Conservation (phyloP, 2,797 vertebrate genomes). For the Simalia tracyae region DNA sequence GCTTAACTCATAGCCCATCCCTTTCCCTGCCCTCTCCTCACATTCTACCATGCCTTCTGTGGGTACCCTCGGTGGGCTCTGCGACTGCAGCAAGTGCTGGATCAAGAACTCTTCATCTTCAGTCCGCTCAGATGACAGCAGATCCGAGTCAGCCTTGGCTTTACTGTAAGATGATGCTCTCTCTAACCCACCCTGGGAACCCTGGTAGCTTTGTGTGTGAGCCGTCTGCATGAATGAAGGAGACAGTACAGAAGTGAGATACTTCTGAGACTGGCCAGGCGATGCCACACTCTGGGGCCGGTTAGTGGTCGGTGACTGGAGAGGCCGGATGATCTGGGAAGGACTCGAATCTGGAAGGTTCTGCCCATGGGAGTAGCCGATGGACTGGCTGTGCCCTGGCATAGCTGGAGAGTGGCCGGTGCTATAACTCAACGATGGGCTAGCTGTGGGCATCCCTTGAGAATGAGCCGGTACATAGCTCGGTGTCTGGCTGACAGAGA, state of each 20-base stretch:
- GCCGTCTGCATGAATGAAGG: conserved; percentile 82
- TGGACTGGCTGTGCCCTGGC: conserved; percentile 80
- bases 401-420: conserved; percentile 93
- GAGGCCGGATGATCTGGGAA: conserved; percentile 88
- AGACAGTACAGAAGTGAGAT: conserved; percentile 88
- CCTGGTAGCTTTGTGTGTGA: conserved; percentile 65
- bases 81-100: conserved; percentile 90
- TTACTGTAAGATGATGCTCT: conserved; percentile 47
- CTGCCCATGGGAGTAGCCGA: conserved; percentile 69
- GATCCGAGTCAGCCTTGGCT: conserved; percentile 79
- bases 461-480: conserved; percentile 72
- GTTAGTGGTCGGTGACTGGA: conserved; percentile 86
- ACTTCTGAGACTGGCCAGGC: conserved; percentile 81
- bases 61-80: conserved; percentile 81
- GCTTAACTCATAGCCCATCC: conserved; percentile 83
- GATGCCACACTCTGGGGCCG: conserved; percentile 82
- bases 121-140: conserved; percentile 71
- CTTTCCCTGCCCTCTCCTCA: conserved; percentile 71
- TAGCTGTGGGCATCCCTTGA: conserved; percentile 80
- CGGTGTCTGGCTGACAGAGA: conserved; percentile 32
- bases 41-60: conserved; percentile 72
- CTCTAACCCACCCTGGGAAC: conserved; percentile 50
- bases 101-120: conserved; percentile 88
- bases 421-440: conserved; percentile 88
- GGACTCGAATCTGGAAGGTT: conserved; percentile 83